These are phyloP conservation scores for Melanostoma mellinum DNA, from an alignment of 2,888 invertebrate species.

Conservation along the genomic window DNA sequence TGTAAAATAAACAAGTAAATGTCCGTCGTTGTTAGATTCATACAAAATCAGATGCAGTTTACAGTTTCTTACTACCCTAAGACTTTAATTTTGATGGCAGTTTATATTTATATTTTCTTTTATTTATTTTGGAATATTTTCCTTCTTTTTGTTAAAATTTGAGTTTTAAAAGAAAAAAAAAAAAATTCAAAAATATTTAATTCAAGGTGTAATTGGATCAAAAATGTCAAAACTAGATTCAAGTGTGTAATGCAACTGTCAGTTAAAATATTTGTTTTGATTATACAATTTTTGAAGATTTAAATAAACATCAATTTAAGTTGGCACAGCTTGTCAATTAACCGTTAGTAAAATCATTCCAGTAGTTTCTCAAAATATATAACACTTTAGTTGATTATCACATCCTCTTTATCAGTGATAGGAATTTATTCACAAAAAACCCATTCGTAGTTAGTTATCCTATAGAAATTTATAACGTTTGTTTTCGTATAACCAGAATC, in stretches of 20 bases:
- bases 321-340: constrained; percentile 49
- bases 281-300: constrained; percentile 3
- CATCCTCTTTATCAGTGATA: constrained; percentile 34
- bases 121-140: constrained; percentile 35
- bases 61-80: constrained; percentile 19
- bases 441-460: constrained; percentile 37
- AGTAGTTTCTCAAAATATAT: constrained; percentile 17
- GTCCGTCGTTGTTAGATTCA: constrained; percentile 56
- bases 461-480: constrained; percentile 37
- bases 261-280: constrained; percentile 24
- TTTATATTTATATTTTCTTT: constrained; percentile 35
- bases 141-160: constrained; percentile 45
- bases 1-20: constrained; percentile 39
- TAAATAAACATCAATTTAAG: not conserved
- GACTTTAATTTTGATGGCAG: constrained; percentile 48
- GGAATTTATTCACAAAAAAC: constrained; percentile 20
- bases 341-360: constrained; percentile 40
- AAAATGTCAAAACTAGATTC: constrained; percentile 4
- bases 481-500: constrained; percentile 23
- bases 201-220: constrained; percentile 49
- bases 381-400: constrained; percentile 26
- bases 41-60: constrained; percentile 40
- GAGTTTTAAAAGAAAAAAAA: constrained; percentile 25
- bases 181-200: constrained; percentile 18
- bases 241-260: constrained; percentile 39